Base-by-base conservation (phyloP, 2,113 vertebrate species). In the Acanthisitta chloris region DNA sequence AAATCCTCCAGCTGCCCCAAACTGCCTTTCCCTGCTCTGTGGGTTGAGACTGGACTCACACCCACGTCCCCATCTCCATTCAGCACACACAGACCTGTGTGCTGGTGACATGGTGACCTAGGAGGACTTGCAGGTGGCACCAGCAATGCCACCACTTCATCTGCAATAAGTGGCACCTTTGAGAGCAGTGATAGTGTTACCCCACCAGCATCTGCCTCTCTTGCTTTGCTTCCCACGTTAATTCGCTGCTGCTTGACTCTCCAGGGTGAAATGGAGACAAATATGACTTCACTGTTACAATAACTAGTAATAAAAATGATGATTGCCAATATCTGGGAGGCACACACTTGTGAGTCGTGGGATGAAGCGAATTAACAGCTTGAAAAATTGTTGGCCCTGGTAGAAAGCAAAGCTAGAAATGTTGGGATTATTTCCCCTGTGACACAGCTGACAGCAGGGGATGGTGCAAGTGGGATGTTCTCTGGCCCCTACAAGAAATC, bases 291-390 rank as follows among this genome's bases (percentile, higher is more conserved):
- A 13, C 69, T 72, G 45, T 45, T 26, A 66, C 95, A 96, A 94
- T 71, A 97, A 96, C 74, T 42, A 93, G 93, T 95, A 78, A 93
- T 97, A 97, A 97, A 97, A 97, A 96, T 94, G 64, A 94, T 71
- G 94, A 97, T 97, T 97, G 97, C 96, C 95, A 91, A 94, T 96
- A 96, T 97, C 97, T 97, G 92, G 90, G 83, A 97, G 95, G 95
- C 97, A 92, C 80, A 31, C 82, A 14, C 96, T 95, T 4, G 83
- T 48, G 91, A 95, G 79, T 51, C 36, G 26, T 58, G 42, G 92
- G 93, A 97, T 73, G 95, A 74, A 95, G 92, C 4, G 81, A 96
- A 97, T 97, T 96, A 97, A 97, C 97, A 96, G 97, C 95, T 97
- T 97, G 97, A 97, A 91, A 97, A 97, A 97, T 96, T 57, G 96